Evolutionary conservation across 2,888 invertebrate species (phyloP).

Genomic region (Trichopria drosophilae): DNA sequence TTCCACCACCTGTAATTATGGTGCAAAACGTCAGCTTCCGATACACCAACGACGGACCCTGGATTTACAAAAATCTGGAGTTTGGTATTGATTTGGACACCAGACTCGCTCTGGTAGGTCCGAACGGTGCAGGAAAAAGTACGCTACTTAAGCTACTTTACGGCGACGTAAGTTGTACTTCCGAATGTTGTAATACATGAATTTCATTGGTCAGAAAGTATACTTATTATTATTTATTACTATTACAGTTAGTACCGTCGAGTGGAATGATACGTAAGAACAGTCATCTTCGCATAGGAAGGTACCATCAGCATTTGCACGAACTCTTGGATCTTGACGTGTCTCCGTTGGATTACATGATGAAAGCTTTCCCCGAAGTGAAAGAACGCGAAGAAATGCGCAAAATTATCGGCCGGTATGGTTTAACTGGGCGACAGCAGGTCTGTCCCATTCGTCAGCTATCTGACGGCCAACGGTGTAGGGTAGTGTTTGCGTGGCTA

Average conservation of each 20-base stretch:
- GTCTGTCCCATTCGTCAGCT: constrained; percentile 89
- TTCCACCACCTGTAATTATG: constrained; percentile 99
- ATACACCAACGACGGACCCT: constrained; percentile 83
- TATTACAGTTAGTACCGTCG: constrained; percentile 77
- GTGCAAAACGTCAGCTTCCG: constrained; percentile 95
- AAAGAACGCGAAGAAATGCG: constrained; percentile 99
- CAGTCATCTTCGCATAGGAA: constrained; percentile 94
- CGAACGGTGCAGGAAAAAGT: constrained; percentile 98
- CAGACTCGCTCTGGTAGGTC: constrained; percentile 89
- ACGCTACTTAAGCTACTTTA: constrained; percentile 94
- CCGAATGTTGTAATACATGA: constrained; percentile 1
- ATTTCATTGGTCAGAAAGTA: constrained; percentile 2
- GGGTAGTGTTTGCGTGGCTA: constrained; percentile 98
- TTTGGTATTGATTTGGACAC: constrained; percentile 99
- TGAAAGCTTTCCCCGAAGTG: constrained; percentile 93
- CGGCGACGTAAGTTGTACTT: constrained; percentile 73
- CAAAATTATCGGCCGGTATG: constrained; percentile 97
- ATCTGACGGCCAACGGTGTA: constrained; percentile 96
- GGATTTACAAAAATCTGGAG: constrained; percentile 96
- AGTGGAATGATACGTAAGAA: constrained; percentile 98
- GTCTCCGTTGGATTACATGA: constrained; percentile 97
- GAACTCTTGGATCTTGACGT: constrained; percentile 92
- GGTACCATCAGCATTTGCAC: constrained; percentile 98
- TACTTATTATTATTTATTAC: constrained; percentile 10
- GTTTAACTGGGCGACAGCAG: constrained; percentile 95